Evolutionary conservation across 1,140 invertebrate genomes (phyloP), one percentile per base, ranked within the genome.

Genomic region (Dreissena polymorpha): DNA sequence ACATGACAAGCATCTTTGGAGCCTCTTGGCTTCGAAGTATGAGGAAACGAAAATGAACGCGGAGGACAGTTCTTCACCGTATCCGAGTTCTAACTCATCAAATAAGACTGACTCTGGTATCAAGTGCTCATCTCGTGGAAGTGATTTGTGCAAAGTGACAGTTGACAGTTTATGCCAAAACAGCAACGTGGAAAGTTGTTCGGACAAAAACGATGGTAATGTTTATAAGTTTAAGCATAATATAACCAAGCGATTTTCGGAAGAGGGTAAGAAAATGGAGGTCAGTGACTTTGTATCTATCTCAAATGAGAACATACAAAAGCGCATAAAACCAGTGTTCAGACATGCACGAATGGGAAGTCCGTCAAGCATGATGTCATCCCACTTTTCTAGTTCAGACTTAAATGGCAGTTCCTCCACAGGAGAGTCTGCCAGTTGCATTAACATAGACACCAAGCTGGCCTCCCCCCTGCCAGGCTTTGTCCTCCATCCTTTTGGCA

Each of bases 211-310:
- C 25, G 80, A 87, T 51, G 77, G 85, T 57, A 88, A 88, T 86
- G 95, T 94, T 68, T 98, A 98, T 93, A 98, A 99, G 93, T 98
- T 98, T 93, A 99, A 99, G 93, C 98, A 97, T 87, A 97, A 96
- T 86, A 98, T 99, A 82, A 97, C 98, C 86, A 95, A 97, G 90
- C 94, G 97, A 67, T 98, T 98, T 89, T 92, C 91, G 18, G 90
- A 93, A 49, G 93, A 93, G 69, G 86, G 87, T 14, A 57, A 81
- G 82, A 49, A 72, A 73, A 23, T 55, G 7, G 73, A 82, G 21
- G 53, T 81, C 14, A 86, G 87, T 67, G 87, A 88, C 77, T 86
- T 86, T 27, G 83, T 72, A n/a, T 80, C 74, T 29, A 88, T 86
- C 75, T 87, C 86, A 53, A 75, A 83, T 21, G 88, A 89, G 21